Conservation (phyloP, 2,797 vertebrate genomes). For the Discoglossus pictus region DNA sequence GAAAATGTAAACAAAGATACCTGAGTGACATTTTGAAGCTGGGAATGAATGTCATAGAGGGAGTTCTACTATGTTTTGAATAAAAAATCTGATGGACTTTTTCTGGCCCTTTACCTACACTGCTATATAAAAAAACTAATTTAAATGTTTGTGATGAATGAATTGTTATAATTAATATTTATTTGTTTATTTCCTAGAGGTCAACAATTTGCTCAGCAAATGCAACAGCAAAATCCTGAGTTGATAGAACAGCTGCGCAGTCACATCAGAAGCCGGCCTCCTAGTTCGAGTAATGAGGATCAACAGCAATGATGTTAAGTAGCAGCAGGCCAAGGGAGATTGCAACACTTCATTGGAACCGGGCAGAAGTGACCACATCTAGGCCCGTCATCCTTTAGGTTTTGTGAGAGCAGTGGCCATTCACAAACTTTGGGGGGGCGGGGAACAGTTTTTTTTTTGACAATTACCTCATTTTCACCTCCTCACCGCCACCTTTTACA, state of each 20-base stretch:
- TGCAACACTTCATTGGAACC: conserved; percentile 13
- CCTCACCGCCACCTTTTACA: conserved; percentile 11
- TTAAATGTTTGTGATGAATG: too few species aligned
- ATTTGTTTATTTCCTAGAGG: conserved; percentile 67
- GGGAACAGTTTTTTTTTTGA: conserved; percentile 24
- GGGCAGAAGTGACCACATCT: conserved; percentile 26
- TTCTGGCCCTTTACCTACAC: too few species aligned
- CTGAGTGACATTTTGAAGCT: too few species aligned
- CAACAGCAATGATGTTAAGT: conserved; percentile 71
- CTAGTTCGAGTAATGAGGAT: conserved; percentile 90
- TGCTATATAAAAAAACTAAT: too few species aligned
- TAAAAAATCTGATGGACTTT: too few species aligned
- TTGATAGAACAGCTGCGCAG: conserved; percentile 92
- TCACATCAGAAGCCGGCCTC: conserved; percentile 90
- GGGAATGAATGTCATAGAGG: too few species aligned
- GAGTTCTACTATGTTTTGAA: too few species aligned
- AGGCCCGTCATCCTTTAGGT: conserved; percentile 26
- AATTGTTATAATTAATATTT: too few species aligned
- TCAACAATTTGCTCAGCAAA: conserved; percentile 96
- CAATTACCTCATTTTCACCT: conserved; percentile 29
- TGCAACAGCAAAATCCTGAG: conserved; percentile 97
- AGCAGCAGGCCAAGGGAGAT: background rate
- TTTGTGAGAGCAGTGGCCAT: conserved; percentile 32
- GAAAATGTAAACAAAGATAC: too few species aligned
- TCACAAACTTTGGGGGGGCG: conserved; percentile 6